Conservation (phyloP, 1,140 invertebrate species). For the Caerostris extrusa region DNA sequence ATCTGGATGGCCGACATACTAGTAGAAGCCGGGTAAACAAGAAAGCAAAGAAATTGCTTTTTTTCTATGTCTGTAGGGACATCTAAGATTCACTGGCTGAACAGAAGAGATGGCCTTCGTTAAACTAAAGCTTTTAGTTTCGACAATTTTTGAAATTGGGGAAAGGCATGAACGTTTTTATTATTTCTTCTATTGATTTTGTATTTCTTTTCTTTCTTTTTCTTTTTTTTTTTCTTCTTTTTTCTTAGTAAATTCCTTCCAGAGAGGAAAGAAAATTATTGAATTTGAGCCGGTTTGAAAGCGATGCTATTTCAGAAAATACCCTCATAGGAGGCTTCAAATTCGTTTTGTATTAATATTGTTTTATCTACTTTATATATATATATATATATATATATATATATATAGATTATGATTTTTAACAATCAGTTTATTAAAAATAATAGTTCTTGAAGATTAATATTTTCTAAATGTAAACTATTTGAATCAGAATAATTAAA, state of each 20-base stretch:
- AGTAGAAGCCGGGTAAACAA: background rate
- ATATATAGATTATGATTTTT: too few species aligned
- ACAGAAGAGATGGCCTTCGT: constrained; percentile 1
- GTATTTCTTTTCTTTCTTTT: background rate
- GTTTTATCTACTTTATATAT: background rate
- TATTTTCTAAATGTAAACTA: too few species aligned
- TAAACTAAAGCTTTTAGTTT: constrained; percentile 9
- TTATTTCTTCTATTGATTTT: constrained; percentile 3
- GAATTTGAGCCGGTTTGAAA: background rate
- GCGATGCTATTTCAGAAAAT: background rate
- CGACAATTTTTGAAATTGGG: background rate
- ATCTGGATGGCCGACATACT: background rate
- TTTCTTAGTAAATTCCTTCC: too few species aligned
- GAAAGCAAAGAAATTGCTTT: background rate
- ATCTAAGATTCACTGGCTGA: constrained; percentile 25
- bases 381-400: too few species aligned
- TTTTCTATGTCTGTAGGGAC: background rate
- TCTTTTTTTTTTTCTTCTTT: too few species aligned
- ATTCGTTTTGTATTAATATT: background rate
- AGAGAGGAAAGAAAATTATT: background rate
- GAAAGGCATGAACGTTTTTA: constrained; percentile 17
- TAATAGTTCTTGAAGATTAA: too few species aligned
- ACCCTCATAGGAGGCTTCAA: background rate
- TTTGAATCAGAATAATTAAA: too few species aligned
- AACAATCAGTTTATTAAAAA: too few species aligned